Evolutionary conservation across 2,888 invertebrate genomes (phyloP), one percentile per base, ranked within the genome.

Genomic region (Calameuta filiformis): DNA sequence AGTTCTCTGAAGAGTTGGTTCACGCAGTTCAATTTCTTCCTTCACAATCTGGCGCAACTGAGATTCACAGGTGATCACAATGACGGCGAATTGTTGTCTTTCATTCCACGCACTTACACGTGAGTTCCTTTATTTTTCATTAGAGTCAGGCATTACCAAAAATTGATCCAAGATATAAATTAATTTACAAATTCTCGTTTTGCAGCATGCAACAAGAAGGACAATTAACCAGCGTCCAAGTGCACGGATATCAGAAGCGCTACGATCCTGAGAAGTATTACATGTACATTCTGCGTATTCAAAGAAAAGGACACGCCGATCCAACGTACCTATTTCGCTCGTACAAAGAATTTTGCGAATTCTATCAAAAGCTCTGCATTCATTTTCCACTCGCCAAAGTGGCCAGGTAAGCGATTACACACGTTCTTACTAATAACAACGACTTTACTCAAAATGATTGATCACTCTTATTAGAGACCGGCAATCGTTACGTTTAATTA

Each of bases 191-290:
- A 68, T n/a, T 79, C 82, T 81, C 80, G 81, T 77, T 77, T 86
- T 90, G 4, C 88, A 98, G 97, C 83, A 95, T 97, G 94, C 94
- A 95, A 73, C 96, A 96, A 89, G 99, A 99, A 92, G 99, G 99
- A 1, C 95, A 96, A 11, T 94, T 99, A 73, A 94, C 94, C 73
- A 94, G 95, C 83, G 97, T 98, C 0, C 95, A 96, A 89, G 97
- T 99, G 12, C 94, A 96, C 81, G 96, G 96, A 81, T 98, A 96
- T 92, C 97, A 98, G 92, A 99, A 99, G 91, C 95, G 98, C 84
- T 98, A 98, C 91, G 97, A 97, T 90, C 98, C 98, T 23, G 98
- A 98, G 89, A 99, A 99, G 93, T 98, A 98, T 93, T 99, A 99
- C 92, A 98, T 99, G 85, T 98, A 97, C 90, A 96, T 97, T 82